Conservation (phyloP, 2,797 vertebrate genomes). For the Dromococcyx pavoninus region DNA sequence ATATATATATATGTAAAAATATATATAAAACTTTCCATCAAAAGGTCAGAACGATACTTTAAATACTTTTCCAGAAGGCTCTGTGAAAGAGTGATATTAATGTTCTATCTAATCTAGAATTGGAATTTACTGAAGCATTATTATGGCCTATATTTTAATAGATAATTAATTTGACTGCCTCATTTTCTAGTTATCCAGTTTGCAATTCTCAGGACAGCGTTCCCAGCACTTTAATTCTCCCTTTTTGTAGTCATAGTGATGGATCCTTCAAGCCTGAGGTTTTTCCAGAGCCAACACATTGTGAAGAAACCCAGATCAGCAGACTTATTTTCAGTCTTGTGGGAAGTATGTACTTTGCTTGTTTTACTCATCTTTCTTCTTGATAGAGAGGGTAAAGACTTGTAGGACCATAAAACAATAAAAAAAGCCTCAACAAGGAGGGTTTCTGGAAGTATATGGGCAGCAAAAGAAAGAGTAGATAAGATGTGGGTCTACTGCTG, state of each 20-base stretch:
- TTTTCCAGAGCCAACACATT: not conserved
- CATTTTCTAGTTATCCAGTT: not conserved
- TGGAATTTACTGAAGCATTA: not conserved
- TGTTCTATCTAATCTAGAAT: not conserved
- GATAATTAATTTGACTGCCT: not conserved
- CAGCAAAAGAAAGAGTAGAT: not conserved
- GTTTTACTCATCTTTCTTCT: not conserved
- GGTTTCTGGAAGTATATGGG: not conserved
- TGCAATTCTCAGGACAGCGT: not conserved
- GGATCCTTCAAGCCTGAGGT: not conserved
- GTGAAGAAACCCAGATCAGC: not conserved
- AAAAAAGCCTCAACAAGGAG: not conserved
- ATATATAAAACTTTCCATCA: rapidly evolving
- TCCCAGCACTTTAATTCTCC: not conserved
- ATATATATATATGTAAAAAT: not conserved
- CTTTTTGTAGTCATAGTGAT: not conserved
- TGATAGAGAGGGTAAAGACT: not conserved
- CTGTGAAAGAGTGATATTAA: not conserved
- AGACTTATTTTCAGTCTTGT: not conserved
- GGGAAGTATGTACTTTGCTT: not conserved
- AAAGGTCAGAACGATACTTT: not conserved
- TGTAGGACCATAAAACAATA: not conserved
- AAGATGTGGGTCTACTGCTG: not conserved
- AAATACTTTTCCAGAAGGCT: not conserved
- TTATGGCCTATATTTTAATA: not conserved